Base-by-base conservation (phyloP, 2,888 invertebrate genomes). In the Chymomyza amoena region DNA sequence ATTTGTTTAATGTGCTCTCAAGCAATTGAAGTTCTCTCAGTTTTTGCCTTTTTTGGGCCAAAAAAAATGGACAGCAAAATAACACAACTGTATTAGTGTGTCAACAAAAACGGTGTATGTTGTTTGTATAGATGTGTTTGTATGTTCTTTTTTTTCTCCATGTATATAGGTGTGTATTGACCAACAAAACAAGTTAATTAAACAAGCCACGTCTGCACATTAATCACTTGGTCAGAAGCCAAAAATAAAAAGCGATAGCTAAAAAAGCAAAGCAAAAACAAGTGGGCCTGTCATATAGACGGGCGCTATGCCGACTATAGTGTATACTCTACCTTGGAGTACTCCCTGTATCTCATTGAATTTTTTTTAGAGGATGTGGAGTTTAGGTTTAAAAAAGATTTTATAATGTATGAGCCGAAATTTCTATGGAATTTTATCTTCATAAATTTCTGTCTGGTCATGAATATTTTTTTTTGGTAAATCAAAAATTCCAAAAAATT, bases 141-240 rank as follows among this genome's bases (percentile, higher is more conserved):
- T 25, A 6, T 18, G 25, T 57, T 51, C 3, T 51, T 13, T 15
- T 7, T 16, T 51, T 51, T 51, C 51, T 10, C 51, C 51, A 2
- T 10, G 4, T 57, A 7, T 1, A 10, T 54, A 16, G 52, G 15
- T 18, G 52, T 16, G 16, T 18, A 16, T 16, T 18, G 52, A n/a
- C 57, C 25, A 25, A 25, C 20, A 25, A 78, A 81, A 78, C 84
- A 86, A 84, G 88, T 80, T 84, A 88, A 86, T 88, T 84, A 86
- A 84, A 80, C 84, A 88, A 25, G 25, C 87, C 80, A 72, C 78
- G 72, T 75, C 68, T 69, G 73, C 73, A 76, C 87, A 86, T 88
- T 84, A 88, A 88, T 86, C 87, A 88, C 87, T 62, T 57, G 78
- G 66, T 52, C 62, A 45, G 15, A 59, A 28, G 28, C 20, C 61